These are phyloP conservation scores for Pituophis catenifer DNA, from an alignment of 2,113 vertebrate genomes.

Conservation along the genomic window DNA sequence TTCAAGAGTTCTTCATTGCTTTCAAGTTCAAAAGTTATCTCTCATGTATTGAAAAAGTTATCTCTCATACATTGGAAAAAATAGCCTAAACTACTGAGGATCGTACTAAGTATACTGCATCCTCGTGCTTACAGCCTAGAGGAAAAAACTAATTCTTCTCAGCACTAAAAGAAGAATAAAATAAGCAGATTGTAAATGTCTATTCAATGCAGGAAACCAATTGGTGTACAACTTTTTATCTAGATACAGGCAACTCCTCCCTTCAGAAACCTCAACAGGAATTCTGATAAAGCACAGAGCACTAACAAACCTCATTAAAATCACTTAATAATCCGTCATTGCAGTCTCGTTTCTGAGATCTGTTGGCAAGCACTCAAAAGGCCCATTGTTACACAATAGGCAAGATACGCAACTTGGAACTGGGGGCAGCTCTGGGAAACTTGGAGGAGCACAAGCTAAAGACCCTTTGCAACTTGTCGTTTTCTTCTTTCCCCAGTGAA, in stretches of 20 bases:
- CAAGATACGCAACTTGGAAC: not conserved
- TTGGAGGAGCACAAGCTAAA: not conserved
- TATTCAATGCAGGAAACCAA: not conserved
- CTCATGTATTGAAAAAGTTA: not conserved
- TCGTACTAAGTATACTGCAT: not conserved
- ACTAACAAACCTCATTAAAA: not conserved
- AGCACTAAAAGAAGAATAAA: not conserved
- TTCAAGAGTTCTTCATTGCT: not conserved
- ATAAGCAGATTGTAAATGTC: not conserved
- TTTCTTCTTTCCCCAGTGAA: not conserved
- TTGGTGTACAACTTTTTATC: not conserved
- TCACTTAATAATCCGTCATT: constrained; percentile 2
- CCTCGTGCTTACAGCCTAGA: not conserved
- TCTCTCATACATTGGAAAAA: not conserved
- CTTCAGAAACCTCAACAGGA: not conserved
- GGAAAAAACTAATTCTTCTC: not conserved
- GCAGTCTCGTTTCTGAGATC: not conserved
- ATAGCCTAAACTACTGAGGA: not conserved
- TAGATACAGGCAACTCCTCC: not conserved
- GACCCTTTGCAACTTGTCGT: not conserved
- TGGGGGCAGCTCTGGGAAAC: not conserved
- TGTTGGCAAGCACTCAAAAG: constrained; percentile 9
- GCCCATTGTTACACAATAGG: not conserved
- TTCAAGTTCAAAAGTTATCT: not conserved
- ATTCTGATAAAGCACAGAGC: not conserved